phyloP scores from a whole-genome alignment of 2,797 vertebrate genomes.

The Xiphorhynchus erythropygius region DNA sequence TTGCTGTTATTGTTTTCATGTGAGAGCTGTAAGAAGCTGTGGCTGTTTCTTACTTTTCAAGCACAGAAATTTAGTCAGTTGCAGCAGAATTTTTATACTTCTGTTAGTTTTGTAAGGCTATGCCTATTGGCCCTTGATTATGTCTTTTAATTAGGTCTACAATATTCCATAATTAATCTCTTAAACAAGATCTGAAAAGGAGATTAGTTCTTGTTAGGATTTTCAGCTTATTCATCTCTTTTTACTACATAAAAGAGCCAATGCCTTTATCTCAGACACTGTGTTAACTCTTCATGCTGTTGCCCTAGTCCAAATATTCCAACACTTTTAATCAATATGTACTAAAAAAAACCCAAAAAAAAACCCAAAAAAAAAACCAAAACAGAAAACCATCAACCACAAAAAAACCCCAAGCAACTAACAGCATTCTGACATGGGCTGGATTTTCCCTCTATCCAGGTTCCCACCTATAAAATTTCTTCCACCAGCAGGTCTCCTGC shows the following conservation, averaged over 20 bases:
- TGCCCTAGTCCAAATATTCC: neutral
- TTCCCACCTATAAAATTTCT: neutral
- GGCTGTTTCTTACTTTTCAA: neutral
- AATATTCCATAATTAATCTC: slow-evolving; percentile 36
- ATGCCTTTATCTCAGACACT: neutral
- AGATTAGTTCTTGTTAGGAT: neutral
- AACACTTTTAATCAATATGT: neutral
- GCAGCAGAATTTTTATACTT: neutral
- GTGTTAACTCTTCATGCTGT: neutral
- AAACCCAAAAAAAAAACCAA: too few relatives aligned
- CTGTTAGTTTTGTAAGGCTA: neutral
- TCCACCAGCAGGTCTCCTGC: neutral
- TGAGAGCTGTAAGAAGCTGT: neutral
- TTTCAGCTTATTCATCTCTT: slow-evolving; percentile 13
- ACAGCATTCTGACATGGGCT: neutral
- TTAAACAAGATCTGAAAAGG: slow-evolving; percentile 43
- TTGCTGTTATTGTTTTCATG: neutral
- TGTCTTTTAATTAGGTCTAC: slow-evolving; percentile 26
- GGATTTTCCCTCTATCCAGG: neutral
- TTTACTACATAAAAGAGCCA: neutral
- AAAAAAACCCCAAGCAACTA: neutral
- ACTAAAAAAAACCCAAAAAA: neutral
- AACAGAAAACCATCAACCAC: neutral
- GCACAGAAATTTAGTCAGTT: neutral
- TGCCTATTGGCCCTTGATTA: neutral